These are phyloP conservation scores for Alcedo atthis DNA, from an alignment of 2,797 vertebrate genomes.

Conservation along the genomic window DNA sequence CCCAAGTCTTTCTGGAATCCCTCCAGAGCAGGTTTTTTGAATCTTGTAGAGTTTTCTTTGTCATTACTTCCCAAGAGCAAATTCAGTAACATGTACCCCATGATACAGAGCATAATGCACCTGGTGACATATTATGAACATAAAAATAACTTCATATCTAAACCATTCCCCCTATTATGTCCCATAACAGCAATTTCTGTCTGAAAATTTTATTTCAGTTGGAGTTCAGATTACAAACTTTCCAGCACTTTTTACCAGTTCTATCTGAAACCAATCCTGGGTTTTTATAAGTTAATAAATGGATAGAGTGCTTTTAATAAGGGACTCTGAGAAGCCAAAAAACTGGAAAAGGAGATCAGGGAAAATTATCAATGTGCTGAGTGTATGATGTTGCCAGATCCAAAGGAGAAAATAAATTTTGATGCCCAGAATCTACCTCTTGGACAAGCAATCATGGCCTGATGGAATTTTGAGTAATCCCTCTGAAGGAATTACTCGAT, in stretches of 20 bases:
- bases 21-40: neutral
- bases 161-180: constrained; percentile 26
- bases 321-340: neutral
- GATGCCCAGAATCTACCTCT: neutral
- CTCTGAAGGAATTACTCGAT: constrained; percentile 27
- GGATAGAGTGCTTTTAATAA: constrained; percentile 42
- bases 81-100: neutral
- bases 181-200: constrained; percentile 15
- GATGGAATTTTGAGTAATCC: constrained; percentile 29
- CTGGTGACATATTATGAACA: neutral
- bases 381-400: neutral
- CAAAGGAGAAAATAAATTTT: constrained; percentile 36
- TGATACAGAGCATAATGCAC: neutral
- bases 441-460: neutral
- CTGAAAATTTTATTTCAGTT: constrained; percentile 41
- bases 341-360: neutral
- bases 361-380: constrained; percentile 21
- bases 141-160: constrained; percentile 29
- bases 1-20: neutral
- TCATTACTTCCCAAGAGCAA: neutral
- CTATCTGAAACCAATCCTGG: constrained; percentile 53
- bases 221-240: constrained; percentile 63
- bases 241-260: constrained; percentile 51
- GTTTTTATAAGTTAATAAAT: constrained; percentile 72
- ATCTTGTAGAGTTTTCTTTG: neutral